Base-by-base conservation (phyloP, 1,140 invertebrate genomes). In the Sitophilus oryzae region DNA sequence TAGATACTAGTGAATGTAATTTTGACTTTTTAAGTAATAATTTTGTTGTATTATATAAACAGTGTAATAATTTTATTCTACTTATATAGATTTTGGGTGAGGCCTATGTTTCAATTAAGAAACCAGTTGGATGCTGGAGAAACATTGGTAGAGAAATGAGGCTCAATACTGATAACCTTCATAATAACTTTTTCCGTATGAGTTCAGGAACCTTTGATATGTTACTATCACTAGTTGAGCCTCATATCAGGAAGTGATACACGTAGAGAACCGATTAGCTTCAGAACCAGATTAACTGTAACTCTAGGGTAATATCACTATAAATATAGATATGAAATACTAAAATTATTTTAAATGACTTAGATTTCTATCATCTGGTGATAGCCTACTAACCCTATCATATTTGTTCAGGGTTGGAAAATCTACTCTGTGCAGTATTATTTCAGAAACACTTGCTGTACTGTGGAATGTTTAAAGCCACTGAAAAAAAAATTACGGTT, bases 401-500 rank as follows among this genome's bases (percentile, higher is more conserved):
- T 41, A 41, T 41, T 41, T 41, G n/a, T 41, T 18, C 21, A 41
- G 40, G n/a, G 14, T 41, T 18, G 40, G 40, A 18, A 18, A 18
- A n/a, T 2, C 14, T 19, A 41, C 40, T 15, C 6, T 41, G 2
- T 41, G 16, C 15, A 3, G 9, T n/a, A 52, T 52, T 19, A 52
- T 52, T 9, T 11, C 18, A 9, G 23, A 52, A 20, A 52, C 50
- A 41, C 18, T 41, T 35, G n/a, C 19, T 8, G 5, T 5, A 19
- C 35, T 52, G 23, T 38, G 37, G 20, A 14, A 25, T 18, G 22
- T 5, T 34, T n/a, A 43, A 43, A 19, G n/a, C n/a, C 36, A 43
- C 11, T 54, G 42, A 43, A 45, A 37, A 8, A 18, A 45, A 20
- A n/a, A n/a, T n/a, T n/a, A n/a, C n/a, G n/a, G n/a, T n/a, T n/a